phyloP scores from a whole-genome alignment of 2,797 vertebrate genomes.

The Rhabdophis nuchalis region DNA sequence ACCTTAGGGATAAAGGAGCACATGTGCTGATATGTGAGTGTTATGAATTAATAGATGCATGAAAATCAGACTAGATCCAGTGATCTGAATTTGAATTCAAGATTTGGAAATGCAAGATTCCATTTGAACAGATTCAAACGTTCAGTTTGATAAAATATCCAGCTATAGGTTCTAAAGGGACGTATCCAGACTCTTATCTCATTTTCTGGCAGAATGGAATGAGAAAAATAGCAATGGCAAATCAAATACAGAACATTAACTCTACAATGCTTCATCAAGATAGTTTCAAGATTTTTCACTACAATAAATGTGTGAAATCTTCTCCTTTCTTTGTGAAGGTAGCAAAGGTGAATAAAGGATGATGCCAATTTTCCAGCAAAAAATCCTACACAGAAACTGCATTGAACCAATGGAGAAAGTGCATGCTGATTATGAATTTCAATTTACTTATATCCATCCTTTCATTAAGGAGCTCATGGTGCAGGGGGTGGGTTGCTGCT shows the following conservation, averaged over 20 bases:
- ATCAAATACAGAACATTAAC: not conserved
- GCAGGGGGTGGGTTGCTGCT: too few relatives aligned
- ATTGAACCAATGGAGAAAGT: not conserved
- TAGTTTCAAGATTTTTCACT: not conserved
- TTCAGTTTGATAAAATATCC: not conserved
- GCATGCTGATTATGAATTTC: not conserved
- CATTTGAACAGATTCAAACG: not conserved
- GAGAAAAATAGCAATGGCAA: not conserved
- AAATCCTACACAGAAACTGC: not conserved
- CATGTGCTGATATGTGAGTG: not conserved
- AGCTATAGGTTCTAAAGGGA: not conserved
- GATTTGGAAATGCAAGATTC: not conserved
- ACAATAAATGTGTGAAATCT: not conserved
- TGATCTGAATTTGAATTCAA: not conserved
- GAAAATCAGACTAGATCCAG: not conserved
- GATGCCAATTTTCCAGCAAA: not conserved
- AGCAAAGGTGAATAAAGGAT: not conserved
- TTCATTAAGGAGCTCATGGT: not conserved
- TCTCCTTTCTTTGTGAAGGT: not conserved
- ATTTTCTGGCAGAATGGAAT: not conserved
- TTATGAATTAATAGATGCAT: not conserved
- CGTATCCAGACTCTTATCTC: not conserved
- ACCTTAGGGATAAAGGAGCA: not conserved
- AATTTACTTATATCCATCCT: not conserved
- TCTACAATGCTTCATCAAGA: not conserved